A percentile compares a stretch with the other conserved stretches of the same genome.
Evolutionary conservation across 2,888 invertebrate species (phyloP).

Genomic region (Autographa gamma): DNA sequence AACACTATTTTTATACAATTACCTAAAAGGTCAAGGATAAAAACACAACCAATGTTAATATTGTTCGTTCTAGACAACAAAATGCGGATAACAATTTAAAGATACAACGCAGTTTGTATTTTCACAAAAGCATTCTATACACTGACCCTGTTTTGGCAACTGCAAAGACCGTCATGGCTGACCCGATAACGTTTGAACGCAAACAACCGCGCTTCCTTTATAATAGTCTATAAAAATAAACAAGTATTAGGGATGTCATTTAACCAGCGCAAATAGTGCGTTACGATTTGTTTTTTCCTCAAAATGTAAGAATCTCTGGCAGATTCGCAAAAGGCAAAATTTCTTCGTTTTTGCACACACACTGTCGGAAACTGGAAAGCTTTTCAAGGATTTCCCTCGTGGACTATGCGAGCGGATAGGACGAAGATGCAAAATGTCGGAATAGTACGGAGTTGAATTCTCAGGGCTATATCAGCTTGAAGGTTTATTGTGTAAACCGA

Average conservation of each 20-base stretch:
- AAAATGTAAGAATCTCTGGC: constrained; percentile 27
- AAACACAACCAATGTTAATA: too few relatives aligned
- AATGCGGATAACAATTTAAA: not conserved
- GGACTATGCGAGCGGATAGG: constrained; percentile 26
- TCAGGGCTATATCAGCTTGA: constrained; percentile 14
- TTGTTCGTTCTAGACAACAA: not conserved
- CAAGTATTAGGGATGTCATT: constrained; percentile 45
- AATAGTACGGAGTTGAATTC: constrained; percentile 24
- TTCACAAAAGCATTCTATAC: constrained; percentile 33
- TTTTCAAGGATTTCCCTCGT: constrained; percentile 43
- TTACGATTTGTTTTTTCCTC: constrained; percentile 52
- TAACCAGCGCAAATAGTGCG: constrained; percentile 36
- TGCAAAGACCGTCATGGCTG: constrained; percentile 43
- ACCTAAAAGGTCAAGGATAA: not conserved
- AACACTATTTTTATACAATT: too few relatives aligned
- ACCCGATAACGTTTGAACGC: constrained; percentile 45
- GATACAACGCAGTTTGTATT: constrained; percentile 16
- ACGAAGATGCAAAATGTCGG: constrained; percentile 15
- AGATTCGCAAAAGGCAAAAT: constrained; percentile 15
- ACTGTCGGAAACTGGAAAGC: constrained; percentile 16
- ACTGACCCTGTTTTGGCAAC: constrained; percentile 49
- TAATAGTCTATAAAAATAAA: constrained; percentile 52
- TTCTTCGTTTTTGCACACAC: constrained; percentile 24
- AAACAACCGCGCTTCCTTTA: constrained; percentile 45
- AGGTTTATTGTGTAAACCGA: constrained; percentile 2